A percentile compares a stretch with the other conserved stretches of the same genome.
phyloP scores from a whole-genome alignment of 2,888 invertebrate genomes.

The Amphipoea lucens region DNA sequence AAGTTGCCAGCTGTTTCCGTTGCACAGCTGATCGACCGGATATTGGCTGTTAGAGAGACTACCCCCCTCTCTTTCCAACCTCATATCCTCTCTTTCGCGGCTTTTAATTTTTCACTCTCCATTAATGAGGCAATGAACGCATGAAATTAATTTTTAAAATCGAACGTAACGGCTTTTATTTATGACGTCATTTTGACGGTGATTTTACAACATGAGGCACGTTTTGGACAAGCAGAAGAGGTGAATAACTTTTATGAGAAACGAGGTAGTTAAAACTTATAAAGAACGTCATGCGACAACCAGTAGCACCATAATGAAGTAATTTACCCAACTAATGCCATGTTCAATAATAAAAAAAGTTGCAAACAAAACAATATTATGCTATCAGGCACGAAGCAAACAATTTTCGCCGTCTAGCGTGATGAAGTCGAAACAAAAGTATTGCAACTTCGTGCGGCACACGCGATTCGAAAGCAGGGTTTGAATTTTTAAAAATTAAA shows the following conservation, averaged over 20 bases:
- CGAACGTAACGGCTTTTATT: slow-evolving; percentile 40
- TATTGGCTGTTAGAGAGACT: slow-evolving; percentile 87
- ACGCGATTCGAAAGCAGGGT: slow-evolving; percentile 69
- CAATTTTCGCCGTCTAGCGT: slow-evolving; percentile 80
- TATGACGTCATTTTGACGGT: slow-evolving; percentile 8
- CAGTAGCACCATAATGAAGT: slow-evolving; percentile 58
- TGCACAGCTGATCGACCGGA: slow-evolving; percentile 89
- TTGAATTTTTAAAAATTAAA: slow-evolving; percentile 54
- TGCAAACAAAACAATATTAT: slow-evolving; percentile 56
- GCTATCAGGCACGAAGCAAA: slow-evolving; percentile 66
- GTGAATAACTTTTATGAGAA: slow-evolving; percentile 37
- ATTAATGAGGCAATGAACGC: slow-evolving; percentile 78
- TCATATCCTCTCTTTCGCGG: slow-evolving; percentile 69
- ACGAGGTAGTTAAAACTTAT: slow-evolving; percentile 37
- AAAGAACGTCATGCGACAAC: slow-evolving; percentile 49
- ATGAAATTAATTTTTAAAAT: slow-evolving; percentile 61
- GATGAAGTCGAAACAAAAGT: slow-evolving; percentile 76
- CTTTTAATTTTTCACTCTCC: slow-evolving; percentile 81
- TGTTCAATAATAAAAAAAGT: slow-evolving; percentile 58
- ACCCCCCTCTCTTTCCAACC: slow-evolving; percentile 74
- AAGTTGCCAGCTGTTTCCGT: slow-evolving; percentile 88
- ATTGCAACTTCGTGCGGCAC: slow-evolving; percentile 64
- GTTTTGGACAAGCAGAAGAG: slow-evolving; percentile 15
- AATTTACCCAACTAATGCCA: slow-evolving; percentile 54
- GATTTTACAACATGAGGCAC: neutral